phyloP scores from a whole-genome alignment of 2,797 vertebrate species.

The Glossophaga mutica region DNA sequence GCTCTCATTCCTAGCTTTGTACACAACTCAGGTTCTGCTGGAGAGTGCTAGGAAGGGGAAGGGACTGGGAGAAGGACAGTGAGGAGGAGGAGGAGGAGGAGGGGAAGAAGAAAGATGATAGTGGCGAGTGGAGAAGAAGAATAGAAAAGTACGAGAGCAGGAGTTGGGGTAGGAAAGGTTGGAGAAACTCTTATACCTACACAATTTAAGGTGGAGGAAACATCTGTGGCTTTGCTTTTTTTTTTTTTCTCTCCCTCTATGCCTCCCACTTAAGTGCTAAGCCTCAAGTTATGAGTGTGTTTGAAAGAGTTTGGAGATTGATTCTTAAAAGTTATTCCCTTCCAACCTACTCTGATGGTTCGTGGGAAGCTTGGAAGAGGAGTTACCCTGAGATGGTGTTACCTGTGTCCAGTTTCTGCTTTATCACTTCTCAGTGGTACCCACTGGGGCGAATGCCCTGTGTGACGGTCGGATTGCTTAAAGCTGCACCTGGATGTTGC shows the following conservation, averaged over 20 bases:
- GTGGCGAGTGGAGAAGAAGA: neutral
- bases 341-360: neutral
- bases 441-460: neutral
- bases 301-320: neutral
- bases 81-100: no score
- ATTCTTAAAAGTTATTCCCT: neutral
- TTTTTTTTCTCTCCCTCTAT: neutral
- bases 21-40: neutral
- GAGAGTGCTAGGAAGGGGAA: neutral
- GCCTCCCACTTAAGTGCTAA: neutral
- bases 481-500: neutral
- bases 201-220: neutral
- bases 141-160: neutral
- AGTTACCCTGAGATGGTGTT: neutral
- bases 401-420: neutral
- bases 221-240: neutral
- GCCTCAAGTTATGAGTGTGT: neutral
- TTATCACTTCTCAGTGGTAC: neutral
- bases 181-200: neutral
- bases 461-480: neutral
- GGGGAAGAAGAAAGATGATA: neutral
- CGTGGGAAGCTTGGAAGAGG: neutral
- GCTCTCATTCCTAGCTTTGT: neutral
- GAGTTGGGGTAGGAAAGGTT: neutral
- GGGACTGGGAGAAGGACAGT: neutral